Evolutionary conservation across 2,797 vertebrate species (phyloP).

Genomic region (Lepus townsendii): DNA sequence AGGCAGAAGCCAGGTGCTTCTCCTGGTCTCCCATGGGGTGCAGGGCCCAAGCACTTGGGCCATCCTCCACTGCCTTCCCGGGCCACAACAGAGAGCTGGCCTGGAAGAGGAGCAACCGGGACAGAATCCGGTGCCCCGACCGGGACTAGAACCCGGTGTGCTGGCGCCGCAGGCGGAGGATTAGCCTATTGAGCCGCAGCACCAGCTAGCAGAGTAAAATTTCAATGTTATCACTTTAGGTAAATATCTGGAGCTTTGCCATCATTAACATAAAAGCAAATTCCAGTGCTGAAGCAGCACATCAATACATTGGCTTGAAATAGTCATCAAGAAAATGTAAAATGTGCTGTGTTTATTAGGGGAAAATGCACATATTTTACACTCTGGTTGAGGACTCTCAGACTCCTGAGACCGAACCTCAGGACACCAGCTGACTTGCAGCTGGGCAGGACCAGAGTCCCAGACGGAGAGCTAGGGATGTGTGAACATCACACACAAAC

Average conservation of each 20-base stretch:
- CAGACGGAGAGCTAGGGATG: not conserved
- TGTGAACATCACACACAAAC: not conserved
- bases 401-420: not conserved
- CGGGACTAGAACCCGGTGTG: too few relatives aligned
- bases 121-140: too few relatives aligned
- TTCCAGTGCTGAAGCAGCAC: not conserved
- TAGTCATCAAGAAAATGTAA: conserved; percentile 22
- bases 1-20: too few relatives aligned
- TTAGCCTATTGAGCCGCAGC: too few relatives aligned
- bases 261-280: conserved; percentile 5
- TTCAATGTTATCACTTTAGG: not conserved
- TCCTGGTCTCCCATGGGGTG: too few relatives aligned
- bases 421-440: not conserved
- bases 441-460: not conserved
- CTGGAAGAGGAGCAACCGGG: too few relatives aligned
- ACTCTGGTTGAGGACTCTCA: not conserved
- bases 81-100: too few relatives aligned
- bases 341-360: not conserved
- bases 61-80: too few relatives aligned
- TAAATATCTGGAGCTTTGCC: not conserved
- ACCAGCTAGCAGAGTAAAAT: not conserved
- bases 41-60: too few relatives aligned
- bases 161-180: too few relatives aligned
- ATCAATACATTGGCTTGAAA: not conserved
- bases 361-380: conserved; percentile 24